Evolutionary conservation across 2,113 vertebrate genomes (phyloP), one percentile per base, ranked within the genome.

Genomic region (Syngnathus scovelli): DNA sequence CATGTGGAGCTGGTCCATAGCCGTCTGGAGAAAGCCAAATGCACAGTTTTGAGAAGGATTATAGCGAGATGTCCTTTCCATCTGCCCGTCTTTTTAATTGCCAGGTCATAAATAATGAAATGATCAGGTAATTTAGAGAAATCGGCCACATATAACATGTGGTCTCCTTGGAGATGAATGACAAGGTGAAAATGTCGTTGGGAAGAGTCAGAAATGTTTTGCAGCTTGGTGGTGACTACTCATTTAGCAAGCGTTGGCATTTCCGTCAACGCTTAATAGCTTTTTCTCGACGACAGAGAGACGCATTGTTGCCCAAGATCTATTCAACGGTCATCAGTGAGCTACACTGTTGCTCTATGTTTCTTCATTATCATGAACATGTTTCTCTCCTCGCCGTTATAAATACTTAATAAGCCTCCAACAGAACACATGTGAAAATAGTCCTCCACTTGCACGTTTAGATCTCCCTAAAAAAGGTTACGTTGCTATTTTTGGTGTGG

Each of bases 1-100:
- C 97, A 99, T 99, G 81, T 99, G 97, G 68, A 99, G 92, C 83
- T 99, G 97, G 87, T 99, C 97, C 97, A 99, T 99, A 41, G 97
- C 96, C 54, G 95, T 99, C 97, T 99, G 78, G 68, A 81, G 55
- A 83, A 69, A 76, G 58, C 58, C 78, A 77, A 67, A 71, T 21
- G 70, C 21, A 59, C 10, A 2, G 41, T 78, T 44, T 54, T 0
- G 61, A 78, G 79, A 76, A 63, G 68, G 7, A 75, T 77, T 70
- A 19, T 44, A 51, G 21, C 66, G 69, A 51, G 61, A 72, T 61
- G 68, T 49, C 59, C 67, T 37, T 16, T 48, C 54, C 62, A 72
- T 46, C 38, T 41, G 44, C 41, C 41, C 41, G 11, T 43, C 9
- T 27, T 33, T 33, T 6, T 2, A 15, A 33, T 5, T 56, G 23